Percentiles rank a stretch among this genome's conserved stretches.
These are phyloP conservation scores for Lissonota sp. DNA, from an alignment of 2,888 invertebrate genomes.

Conservation along the genomic window DNA sequence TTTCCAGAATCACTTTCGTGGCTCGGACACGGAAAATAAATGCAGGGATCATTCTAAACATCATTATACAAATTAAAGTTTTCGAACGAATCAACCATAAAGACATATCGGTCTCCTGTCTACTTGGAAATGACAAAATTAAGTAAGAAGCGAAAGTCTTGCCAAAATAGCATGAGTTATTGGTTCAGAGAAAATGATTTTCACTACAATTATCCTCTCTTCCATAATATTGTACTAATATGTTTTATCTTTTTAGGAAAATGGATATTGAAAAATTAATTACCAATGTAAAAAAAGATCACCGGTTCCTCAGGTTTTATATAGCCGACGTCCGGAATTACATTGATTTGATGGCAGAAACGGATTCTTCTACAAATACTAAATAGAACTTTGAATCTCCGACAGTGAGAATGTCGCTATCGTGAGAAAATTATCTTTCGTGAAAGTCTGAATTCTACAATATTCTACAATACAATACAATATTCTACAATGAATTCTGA, in stretches of 20 bases:
- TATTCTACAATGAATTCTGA: too few relatives aligned
- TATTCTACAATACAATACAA: too few relatives aligned
- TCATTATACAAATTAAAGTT: constrained; percentile 72
- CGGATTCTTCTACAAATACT: constrained; percentile 12
- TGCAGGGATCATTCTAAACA: constrained; percentile 70
- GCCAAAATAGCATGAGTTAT: neutral
- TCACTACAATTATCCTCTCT: neutral
- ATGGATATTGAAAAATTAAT: constrained; percentile 75
- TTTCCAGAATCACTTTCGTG: constrained; percentile 74
- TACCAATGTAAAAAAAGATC: constrained; percentile 74
- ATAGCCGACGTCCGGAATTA: constrained; percentile 76
- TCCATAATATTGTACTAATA: neutral
- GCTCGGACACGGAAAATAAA: constrained; percentile 69
- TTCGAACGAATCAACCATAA: constrained; percentile 72
- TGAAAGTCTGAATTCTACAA: too few relatives aligned
- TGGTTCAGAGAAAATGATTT: too few relatives aligned
- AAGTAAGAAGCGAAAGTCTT: constrained; percentile 69
- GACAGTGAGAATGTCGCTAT: too few relatives aligned
- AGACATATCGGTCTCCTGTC: constrained; percentile 72
- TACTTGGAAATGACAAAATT: constrained; percentile 72
- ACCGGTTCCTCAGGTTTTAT: constrained; percentile 75
- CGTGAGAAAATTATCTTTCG: too few relatives aligned
- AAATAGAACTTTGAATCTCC: neutral
- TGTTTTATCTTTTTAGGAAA: constrained; percentile 67
- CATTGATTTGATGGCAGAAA: constrained; percentile 74